A percentile compares a stretch with the other conserved stretches of the same genome.
phyloP scores from a whole-genome alignment of 2,888 invertebrate species.

The Drosophila pegasa region DNA sequence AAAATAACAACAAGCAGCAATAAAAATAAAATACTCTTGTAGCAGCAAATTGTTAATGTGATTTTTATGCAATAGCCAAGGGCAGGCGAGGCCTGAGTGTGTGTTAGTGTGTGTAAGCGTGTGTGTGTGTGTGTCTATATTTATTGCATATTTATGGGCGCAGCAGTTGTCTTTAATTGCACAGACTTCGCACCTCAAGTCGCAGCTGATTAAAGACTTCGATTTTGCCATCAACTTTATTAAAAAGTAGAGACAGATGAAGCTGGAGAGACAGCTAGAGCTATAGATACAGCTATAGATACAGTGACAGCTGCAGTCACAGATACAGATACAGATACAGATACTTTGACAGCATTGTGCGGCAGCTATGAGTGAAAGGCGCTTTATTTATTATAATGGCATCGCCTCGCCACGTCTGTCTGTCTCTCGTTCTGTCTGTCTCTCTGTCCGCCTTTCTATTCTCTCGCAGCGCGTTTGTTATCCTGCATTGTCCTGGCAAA shows the following conservation, averaged over 20 bases:
- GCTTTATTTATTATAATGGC: conserved; percentile 79
- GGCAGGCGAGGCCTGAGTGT: conserved; percentile 1
- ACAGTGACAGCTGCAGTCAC: neutral
- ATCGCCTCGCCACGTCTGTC: conserved; percentile 56
- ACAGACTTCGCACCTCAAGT: conserved; percentile 31
- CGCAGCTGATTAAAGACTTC: conserved; percentile 53
- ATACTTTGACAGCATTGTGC: conserved; percentile 59
- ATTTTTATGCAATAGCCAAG: conserved; percentile 74
- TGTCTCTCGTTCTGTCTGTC: conserved; percentile 20
- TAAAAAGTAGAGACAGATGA: conserved; percentile 47
- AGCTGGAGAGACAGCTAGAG: conserved; percentile 18
- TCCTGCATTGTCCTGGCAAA: conserved; percentile 80
- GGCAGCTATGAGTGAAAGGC: conserved; percentile 76
- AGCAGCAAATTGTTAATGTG: conserved; percentile 81
- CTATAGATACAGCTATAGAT: conserved; percentile 12
- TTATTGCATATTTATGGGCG: conserved; percentile 71
- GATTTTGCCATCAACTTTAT: conserved; percentile 56
- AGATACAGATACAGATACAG: neutral
- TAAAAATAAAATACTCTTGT: conserved; percentile 81
- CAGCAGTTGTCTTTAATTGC: conserved; percentile 71
- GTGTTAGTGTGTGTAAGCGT: conserved; percentile 3
- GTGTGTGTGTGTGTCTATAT: conserved; percentile 31
- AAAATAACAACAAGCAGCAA: conserved; percentile 79
- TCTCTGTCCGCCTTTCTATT: conserved; percentile 39
- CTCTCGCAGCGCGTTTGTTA: conserved; percentile 33